Evolutionary conservation across 2,113 vertebrate genomes (phyloP), one percentile per base, ranked within the genome.

Genomic region (Mellivora capensis): DNA sequence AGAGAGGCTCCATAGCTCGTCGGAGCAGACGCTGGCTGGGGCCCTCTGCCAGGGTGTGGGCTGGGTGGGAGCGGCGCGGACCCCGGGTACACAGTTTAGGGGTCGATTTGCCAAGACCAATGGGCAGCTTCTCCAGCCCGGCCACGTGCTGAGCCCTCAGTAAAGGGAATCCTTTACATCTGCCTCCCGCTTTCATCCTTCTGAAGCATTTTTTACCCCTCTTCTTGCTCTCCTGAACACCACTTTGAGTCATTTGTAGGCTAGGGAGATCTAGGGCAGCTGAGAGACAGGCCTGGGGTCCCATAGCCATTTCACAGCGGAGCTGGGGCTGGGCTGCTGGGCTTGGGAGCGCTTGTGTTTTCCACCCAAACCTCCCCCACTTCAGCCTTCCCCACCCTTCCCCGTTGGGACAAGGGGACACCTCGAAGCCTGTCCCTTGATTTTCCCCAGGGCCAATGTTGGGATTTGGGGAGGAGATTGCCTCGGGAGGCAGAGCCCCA

Each of bases 61-160:
- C 47, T 64, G 76, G 14, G 6, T 29, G 4, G 29, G 25, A 29
- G 57, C 7, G 54, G 37, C 62, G 34, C 0, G 10, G 71, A 49
- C 1, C 49, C 49, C 27, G 0, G 39, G 20, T 42, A 29, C 6
- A 59, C 7, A 2, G 62, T 44, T 69, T 3, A 0, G 27, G 34
- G 61, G 9, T 64, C 7, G 6, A 20, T 54, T 76, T 31, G 42
- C 61, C 49, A 4, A 71, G 21, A 7, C n/a, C 7, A 37, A 12
- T 15, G 25, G 27, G 20, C n/a, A 3, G 15, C n/a, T 6, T 0
- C 18, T 47, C 71, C 1, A 6, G 61, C 67, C 49, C 17, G 0
- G 39, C 62, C 61, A 9, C 0, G 2, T 17, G 47, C 10, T 27
- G 64, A 64, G 37, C 62, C 82, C 52, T 88, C 39, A 14, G 64